A percentile compares a stretch with the other conserved stretches of the same genome.
These are phyloP conservation scores for Philotrypesis tridentata DNA, from an alignment of 1,140 invertebrate species.

Conservation along the genomic window DNA sequence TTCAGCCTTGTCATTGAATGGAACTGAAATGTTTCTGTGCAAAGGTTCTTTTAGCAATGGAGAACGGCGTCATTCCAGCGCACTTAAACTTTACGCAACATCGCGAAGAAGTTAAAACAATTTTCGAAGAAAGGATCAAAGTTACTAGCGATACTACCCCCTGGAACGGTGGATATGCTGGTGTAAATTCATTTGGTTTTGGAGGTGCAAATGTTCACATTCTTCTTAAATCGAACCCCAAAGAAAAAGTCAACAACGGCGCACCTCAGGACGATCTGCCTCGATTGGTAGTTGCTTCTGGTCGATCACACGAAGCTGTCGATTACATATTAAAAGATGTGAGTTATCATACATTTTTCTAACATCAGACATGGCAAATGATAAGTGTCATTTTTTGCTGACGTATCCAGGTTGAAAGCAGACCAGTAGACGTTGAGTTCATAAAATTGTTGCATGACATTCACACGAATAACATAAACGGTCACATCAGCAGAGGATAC, in stretches of 20 bases:
- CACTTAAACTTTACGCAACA: conserved; percentile 82
- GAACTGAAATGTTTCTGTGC: no score
- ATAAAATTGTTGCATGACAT: conserved; percentile 72
- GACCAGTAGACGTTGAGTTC: conserved; percentile 75
- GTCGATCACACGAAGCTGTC: conserved; percentile 82
- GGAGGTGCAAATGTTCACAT: conserved; percentile 79
- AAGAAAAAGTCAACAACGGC: conserved; percentile 69
- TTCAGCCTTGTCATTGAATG: no score
- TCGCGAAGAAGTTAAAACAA: conserved; percentile 78
- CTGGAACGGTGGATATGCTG: conserved; percentile 75
- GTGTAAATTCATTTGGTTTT: conserved; percentile 77
- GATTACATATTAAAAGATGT: conserved; percentile 79
- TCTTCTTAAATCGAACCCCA: conserved; percentile 74
- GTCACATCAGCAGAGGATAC: conserved; percentile 76
- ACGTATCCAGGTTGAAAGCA: conserved; percentile 66
- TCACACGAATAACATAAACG: conserved; percentile 73
- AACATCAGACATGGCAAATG: no score
- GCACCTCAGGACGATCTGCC: conserved; percentile 70
- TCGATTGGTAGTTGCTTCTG: conserved; percentile 77
- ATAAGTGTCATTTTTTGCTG: no score
- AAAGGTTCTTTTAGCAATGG: conserved; percentile 79
- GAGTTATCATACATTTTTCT: conserved; percentile 50
- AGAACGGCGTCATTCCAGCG: conserved; percentile 79
- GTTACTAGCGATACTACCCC: conserved; percentile 78
- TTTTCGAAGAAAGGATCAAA: conserved; percentile 76